Evolutionary conservation across 2,113 vertebrate genomes (phyloP).

Genomic region (Calyptomena viridis): DNA sequence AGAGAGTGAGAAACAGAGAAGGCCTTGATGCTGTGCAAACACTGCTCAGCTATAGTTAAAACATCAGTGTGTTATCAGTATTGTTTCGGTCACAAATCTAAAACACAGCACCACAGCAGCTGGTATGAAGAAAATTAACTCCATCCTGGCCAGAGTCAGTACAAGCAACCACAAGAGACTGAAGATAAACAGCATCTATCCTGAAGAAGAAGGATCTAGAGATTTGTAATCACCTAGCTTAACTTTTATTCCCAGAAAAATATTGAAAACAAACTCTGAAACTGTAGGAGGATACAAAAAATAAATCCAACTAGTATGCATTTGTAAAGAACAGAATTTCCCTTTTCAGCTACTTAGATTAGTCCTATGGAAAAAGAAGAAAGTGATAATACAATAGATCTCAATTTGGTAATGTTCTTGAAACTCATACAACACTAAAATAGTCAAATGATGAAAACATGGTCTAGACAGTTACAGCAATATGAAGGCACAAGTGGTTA

Average conservation of each 20-base stretch:
- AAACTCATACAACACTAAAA: background rate
- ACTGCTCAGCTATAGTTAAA: background rate
- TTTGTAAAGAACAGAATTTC: background rate
- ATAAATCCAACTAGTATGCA: background rate
- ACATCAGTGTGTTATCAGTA: background rate
- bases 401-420: background rate
- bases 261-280: background rate
- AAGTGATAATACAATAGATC: background rate
- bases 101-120: background rate
- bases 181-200: background rate
- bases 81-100: background rate
- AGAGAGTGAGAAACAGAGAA: background rate
- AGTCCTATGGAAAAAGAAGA: background rate
- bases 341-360: background rate
- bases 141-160: background rate
- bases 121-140: background rate
- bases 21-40: background rate
- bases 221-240: background rate
- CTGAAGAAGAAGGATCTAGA: background rate
- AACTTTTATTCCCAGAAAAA: background rate
- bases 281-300: background rate
- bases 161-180: background rate
- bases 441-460: background rate
- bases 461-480: background rate
- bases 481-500: background rate